Evolutionary conservation across 2,797 vertebrate genomes (phyloP).

Genomic region (Rhincodon typus): DNA sequence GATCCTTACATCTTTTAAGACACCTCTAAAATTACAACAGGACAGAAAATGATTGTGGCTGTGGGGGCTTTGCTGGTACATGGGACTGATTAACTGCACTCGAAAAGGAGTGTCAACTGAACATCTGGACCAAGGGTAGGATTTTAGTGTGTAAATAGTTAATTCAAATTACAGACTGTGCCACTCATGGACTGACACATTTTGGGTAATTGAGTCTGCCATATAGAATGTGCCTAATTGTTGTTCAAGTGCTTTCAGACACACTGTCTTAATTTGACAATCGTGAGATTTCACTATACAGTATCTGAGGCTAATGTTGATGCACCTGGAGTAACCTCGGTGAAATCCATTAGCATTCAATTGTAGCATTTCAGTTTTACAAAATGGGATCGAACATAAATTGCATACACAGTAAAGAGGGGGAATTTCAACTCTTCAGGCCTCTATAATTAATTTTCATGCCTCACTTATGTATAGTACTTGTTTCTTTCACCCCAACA

Average conservation of each 20-base stretch:
- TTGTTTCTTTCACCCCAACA: neutral
- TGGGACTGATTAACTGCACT: too few relatives aligned
- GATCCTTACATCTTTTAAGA: too few relatives aligned
- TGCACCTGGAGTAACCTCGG: neutral
- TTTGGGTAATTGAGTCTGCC: neutral
- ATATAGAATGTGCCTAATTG: neutral
- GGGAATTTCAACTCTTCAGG: neutral
- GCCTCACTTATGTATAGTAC: neutral
- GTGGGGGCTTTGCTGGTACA: neutral
- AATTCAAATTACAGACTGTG: neutral
- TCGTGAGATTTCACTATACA: neutral
- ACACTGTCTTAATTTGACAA: neutral
- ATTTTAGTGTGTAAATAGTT: neutral
- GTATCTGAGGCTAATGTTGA: neutral
- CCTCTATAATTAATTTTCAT: neutral
- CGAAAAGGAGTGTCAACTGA: neutral
- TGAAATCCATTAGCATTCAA: neutral
- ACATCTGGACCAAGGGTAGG: neutral
- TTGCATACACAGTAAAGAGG: neutral
- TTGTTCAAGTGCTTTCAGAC: neutral
- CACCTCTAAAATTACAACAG: neutral
- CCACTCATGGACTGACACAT: neutral
- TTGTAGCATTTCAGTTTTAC: neutral
- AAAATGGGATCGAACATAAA: slow-evolving; percentile 9
- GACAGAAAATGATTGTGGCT: neutral